Conservation (phyloP, 2,797 vertebrate species). For the Tenualosa ilisha region DNA sequence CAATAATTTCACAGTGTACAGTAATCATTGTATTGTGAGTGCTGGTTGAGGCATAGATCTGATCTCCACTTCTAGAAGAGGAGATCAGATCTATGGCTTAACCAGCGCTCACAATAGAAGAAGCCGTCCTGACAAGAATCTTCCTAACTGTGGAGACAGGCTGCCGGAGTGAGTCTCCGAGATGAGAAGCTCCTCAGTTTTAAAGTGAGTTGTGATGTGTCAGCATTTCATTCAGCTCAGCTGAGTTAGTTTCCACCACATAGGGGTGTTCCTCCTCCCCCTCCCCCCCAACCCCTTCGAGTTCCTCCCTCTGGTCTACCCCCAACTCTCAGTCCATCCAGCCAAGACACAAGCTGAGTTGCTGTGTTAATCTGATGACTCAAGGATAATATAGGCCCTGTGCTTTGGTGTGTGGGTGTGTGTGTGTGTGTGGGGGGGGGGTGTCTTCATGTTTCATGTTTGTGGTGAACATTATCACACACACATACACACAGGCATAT, state of each 20-base stretch:
- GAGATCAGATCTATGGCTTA: too few species aligned
- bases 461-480: constrained; percentile 61
- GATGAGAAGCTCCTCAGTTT: background rate
- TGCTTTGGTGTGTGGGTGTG: constrained; percentile 58
- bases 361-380: constrained; percentile 67
- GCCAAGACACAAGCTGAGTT: constrained; percentile 58
- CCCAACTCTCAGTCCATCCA: constrained; percentile 57
- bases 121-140: background rate
- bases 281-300: background rate
- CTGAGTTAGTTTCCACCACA: background rate
- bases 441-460: constrained; percentile 62
- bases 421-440: constrained; percentile 45
- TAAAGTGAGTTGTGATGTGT: background rate
- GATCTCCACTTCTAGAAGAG: background rate
- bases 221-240: background rate
- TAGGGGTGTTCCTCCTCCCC: background rate
- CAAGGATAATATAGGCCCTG: constrained; percentile 71
- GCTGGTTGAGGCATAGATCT: background rate
- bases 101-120: background rate
- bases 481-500: constrained; percentile 29
- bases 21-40: background rate
- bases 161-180: background rate
- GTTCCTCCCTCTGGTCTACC: background rate
- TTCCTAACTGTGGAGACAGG: background rate
- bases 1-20: too few species aligned